phyloP scores from a whole-genome alignment of 2,888 invertebrate genomes.

The Zootermopsis nevadensis region DNA sequence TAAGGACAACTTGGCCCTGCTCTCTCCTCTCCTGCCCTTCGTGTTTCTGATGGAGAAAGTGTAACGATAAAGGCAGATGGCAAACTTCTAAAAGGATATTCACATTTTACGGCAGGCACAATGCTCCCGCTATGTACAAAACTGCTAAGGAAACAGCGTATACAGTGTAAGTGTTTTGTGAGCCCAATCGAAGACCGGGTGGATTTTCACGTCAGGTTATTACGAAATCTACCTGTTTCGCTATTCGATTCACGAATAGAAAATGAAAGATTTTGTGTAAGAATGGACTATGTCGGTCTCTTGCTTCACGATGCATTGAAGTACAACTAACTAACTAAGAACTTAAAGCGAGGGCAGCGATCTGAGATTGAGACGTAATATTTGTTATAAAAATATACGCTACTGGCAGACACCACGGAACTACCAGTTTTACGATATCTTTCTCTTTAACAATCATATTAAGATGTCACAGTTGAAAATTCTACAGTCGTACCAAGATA shows the following conservation, averaged over 20 bases:
- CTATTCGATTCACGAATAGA: not conserved
- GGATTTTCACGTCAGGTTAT: not conserved
- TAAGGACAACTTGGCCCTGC: not conserved
- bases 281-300: not conserved
- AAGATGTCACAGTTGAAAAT: no score
- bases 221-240: not conserved
- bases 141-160: not conserved
- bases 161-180: not conserved
- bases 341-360: no score
- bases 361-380: no score
- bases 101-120: not conserved
- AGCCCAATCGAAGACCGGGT: not conserved
- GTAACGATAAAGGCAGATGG: not conserved
- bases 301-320: no score
- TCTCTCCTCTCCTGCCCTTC: not conserved
- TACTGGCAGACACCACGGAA: no score
- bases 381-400: no score
- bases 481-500: no score
- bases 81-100: slow-evolving; percentile 4
- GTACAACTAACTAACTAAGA: no score
- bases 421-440: no score
- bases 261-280: not conserved
- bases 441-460: no score
- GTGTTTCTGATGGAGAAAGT: not conserved
- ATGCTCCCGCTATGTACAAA: not conserved